phyloP scores from a whole-genome alignment of 2,888 invertebrate genomes.

The Antitype chi region DNA sequence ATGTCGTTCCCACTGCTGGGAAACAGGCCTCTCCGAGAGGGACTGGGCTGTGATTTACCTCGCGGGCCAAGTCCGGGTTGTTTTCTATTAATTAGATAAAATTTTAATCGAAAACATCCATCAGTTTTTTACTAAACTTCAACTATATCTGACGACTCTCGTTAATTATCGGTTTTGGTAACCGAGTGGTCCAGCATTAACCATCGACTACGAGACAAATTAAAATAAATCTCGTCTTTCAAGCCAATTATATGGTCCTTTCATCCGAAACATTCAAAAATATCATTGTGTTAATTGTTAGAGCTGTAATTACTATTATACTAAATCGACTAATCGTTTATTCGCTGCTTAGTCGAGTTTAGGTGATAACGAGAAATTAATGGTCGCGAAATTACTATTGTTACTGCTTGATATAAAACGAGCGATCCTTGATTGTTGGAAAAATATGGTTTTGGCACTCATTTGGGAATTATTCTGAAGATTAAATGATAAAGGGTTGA shows the following conservation, averaged over 20 bases:
- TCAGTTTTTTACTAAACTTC: no score
- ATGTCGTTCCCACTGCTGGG: no score
- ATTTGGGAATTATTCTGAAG: slow-evolving; percentile 12
- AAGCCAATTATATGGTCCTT: slow-evolving; percentile 25
- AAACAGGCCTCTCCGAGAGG: no score
- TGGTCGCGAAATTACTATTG: slow-evolving; percentile 55
- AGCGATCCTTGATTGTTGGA: slow-evolving; percentile 38
- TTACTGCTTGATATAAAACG: slow-evolving; percentile 52
- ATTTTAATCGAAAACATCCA: no score
- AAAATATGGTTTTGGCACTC: slow-evolving; percentile 36
- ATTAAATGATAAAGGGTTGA: neutral
- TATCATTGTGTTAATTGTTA: slow-evolving; percentile 49
- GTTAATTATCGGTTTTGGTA: no score
- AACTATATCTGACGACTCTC: no score
- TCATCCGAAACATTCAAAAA: slow-evolving; percentile 38
- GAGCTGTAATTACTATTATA: slow-evolving; percentile 56
- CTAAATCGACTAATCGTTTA: slow-evolving; percentile 64
- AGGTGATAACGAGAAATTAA: slow-evolving; percentile 64
- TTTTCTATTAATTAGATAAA: no score
- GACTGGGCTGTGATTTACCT: no score
- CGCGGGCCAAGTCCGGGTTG: no score
- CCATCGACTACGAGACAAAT: neutral
- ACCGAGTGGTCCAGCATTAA: neutral
- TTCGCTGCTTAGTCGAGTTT: slow-evolving; percentile 50
- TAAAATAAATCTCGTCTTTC: slow-evolving; percentile 5